Evolutionary conservation across 2,797 vertebrate species (phyloP).

Genomic region (Smutsia gigantea): DNA sequence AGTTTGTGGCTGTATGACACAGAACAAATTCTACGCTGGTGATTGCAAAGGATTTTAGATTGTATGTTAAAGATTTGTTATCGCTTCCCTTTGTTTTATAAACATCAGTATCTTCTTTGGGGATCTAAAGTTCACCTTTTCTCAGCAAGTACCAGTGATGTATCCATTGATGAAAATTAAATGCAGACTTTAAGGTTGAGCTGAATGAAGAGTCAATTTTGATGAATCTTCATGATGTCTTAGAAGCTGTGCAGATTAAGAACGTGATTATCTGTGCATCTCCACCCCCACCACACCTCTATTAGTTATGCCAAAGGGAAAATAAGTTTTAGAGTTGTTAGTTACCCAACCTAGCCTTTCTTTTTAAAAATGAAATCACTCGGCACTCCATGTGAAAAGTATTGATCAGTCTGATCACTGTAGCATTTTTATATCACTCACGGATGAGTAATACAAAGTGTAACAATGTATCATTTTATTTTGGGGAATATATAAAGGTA

Average conservation of each 20-base stretch:
- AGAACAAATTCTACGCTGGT: conserved; percentile 26
- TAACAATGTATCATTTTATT: not conserved
- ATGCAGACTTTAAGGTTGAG: conserved; percentile 42
- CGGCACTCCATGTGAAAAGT: not conserved
- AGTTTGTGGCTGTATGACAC: not conserved
- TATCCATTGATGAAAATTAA: conserved; percentile 77
- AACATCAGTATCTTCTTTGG: conserved; percentile 72
- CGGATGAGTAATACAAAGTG: not conserved
- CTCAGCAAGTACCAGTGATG: conserved; percentile 52
- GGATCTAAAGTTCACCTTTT: conserved; percentile 66
- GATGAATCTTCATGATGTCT: not conserved
- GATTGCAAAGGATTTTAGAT: conserved; percentile 67
- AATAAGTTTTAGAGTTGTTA: not conserved
- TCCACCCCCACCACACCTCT: accelerated
- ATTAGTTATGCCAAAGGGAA: not conserved
- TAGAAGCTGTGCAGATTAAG: not conserved
- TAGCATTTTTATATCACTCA: not conserved
- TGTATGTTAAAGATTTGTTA: conserved; percentile 76
- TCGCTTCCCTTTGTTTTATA: conserved; percentile 76
- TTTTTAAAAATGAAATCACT: conserved; percentile 32
- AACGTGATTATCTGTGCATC: not conserved
- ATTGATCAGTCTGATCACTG: not conserved
- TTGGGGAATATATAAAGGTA: not conserved
- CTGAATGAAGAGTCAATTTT: not conserved
- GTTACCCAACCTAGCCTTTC: not conserved